A percentile compares a stretch with the other conserved stretches of the same genome.
Evolutionary conservation across 1,140 invertebrate genomes (phyloP).

Genomic region (Formica exsecta): DNA sequence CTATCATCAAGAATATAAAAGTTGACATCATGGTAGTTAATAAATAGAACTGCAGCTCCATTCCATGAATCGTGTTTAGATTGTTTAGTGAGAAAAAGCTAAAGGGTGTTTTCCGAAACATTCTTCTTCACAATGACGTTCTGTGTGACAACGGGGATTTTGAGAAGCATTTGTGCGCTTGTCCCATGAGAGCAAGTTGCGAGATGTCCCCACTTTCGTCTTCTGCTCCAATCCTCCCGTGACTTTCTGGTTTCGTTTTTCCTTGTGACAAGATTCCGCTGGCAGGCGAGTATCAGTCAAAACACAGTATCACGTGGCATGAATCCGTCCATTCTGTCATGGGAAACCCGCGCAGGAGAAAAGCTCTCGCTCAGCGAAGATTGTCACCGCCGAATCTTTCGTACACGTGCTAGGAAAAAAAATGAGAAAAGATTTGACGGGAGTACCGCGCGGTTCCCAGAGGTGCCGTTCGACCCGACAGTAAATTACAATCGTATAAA

Average conservation of each 20-base stretch:
- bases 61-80: neutral
- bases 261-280: conserved; percentile 18
- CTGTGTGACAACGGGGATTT: conserved; percentile 28
- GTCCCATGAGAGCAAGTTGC: conserved; percentile 50
- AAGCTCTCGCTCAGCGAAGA: conserved; percentile 16
- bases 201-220: neutral
- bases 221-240: neutral
- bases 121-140: conserved; percentile 51
- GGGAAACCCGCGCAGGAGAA: conserved; percentile 55
- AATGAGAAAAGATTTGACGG: conserved; percentile 25
- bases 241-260: conserved; percentile 53
- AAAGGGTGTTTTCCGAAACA: conserved; percentile 15
- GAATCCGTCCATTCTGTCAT: conserved; percentile 63
- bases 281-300: conserved; percentile 61
- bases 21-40: neutral
- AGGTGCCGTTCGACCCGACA: neutral
- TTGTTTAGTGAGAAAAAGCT: neutral
- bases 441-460: neutral
- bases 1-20: neutral
- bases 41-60: conserved; percentile 5
- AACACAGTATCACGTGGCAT: conserved; percentile 69
- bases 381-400: conserved; percentile 29
- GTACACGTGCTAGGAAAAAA: neutral
- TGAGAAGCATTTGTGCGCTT: conserved; percentile 32
- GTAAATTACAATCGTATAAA: conserved; percentile 17